Evolutionary conservation across 2,888 invertebrate species (phyloP).

Genomic region (Hesperia comma): DNA sequence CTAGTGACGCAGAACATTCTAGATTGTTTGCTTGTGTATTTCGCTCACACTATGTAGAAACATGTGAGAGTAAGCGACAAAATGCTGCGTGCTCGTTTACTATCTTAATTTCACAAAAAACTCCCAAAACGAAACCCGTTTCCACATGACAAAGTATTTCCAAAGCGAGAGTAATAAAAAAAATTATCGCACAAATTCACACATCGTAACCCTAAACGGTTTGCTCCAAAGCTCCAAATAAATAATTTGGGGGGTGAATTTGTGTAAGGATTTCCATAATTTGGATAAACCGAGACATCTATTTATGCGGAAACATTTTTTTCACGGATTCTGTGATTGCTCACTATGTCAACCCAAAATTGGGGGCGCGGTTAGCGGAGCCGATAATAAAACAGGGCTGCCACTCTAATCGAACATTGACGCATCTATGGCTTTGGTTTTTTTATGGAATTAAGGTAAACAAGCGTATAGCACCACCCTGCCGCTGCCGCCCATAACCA

Average conservation of each 20-base stretch:
- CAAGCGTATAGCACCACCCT: too few relatives aligned
- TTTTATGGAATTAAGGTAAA: too few relatives aligned
- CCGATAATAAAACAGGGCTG: slow-evolving; percentile 54
- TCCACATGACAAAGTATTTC: too few relatives aligned
- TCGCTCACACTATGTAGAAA: too few relatives aligned
- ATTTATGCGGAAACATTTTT: slow-evolving; percentile 35
- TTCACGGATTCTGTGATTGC: slow-evolving; percentile 52
- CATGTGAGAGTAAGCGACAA: too few relatives aligned
- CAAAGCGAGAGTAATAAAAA: neutral
- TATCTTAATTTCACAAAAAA: too few relatives aligned
- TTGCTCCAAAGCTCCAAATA: slow-evolving; percentile 29
- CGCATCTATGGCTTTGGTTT: too few relatives aligned
- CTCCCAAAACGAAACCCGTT: too few relatives aligned
- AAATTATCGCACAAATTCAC: slow-evolving; percentile 14
- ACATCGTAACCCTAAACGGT: slow-evolving; percentile 13
- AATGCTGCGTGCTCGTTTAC: too few relatives aligned
- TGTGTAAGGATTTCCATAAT: slow-evolving; percentile 32
- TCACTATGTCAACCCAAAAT: slow-evolving; percentile 61
- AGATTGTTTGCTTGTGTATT: slow-evolving; percentile 1
- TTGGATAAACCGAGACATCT: slow-evolving; percentile 35
- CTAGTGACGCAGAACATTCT: slow-evolving; percentile 17
- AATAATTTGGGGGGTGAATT: slow-evolving; percentile 15
- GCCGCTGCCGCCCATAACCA: too few relatives aligned
- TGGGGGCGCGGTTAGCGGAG: slow-evolving; percentile 51
- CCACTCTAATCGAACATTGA: slow-evolving; percentile 29